These are phyloP conservation scores for Botia almorhae DNA, from an alignment of 2,797 vertebrate species.

Conservation along the genomic window DNA sequence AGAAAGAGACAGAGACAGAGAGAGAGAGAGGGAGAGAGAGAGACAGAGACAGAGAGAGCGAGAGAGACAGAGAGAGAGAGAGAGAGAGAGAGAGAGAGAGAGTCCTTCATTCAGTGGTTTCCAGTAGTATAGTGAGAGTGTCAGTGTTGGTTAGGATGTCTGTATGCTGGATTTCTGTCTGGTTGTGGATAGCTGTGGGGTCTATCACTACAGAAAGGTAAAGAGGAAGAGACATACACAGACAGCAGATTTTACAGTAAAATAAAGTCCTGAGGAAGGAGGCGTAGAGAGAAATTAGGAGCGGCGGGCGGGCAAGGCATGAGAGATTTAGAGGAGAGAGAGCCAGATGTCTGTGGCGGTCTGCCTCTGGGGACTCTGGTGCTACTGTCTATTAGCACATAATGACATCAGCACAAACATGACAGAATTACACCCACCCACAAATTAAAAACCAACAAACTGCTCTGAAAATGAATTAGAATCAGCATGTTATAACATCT, in stretches of 20 bases:
- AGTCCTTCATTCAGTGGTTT: slow-evolving; percentile 76
- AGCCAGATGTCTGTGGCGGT: slow-evolving; percentile 61
- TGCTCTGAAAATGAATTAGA: slow-evolving; percentile 30
- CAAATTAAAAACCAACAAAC: slow-evolving; percentile 49
- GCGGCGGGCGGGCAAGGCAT: not conserved
- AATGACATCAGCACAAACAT: slow-evolving; percentile 47
- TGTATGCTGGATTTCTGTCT: slow-evolving; percentile 70
- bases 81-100: slow-evolving; percentile 69
- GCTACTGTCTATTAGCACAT: slow-evolving; percentile 53
- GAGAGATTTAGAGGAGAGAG: slow-evolving; percentile 46
- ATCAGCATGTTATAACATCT: slow-evolving; percentile 10
- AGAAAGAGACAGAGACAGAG: no score
- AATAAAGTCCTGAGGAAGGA: slow-evolving; percentile 62
- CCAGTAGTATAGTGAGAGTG: slow-evolving; percentile 84
- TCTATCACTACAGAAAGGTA: slow-evolving; percentile 69
- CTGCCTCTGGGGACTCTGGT: slow-evolving; percentile 56
- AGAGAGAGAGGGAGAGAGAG: no score
- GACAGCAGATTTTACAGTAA: slow-evolving; percentile 46
- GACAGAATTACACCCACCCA: slow-evolving; percentile 45
- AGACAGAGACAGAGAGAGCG: no score
- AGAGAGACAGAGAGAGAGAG: no score
- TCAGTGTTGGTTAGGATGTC: slow-evolving; percentile 79
- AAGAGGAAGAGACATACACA: slow-evolving; percentile 48
- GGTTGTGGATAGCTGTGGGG: slow-evolving; percentile 81
- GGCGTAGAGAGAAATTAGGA: not conserved